Percentiles rank a stretch among this genome's conserved stretches.
These are phyloP conservation scores for Bolinopsis microptera DNA, from an alignment of 37 sponge, comb jelly and placozoan genomes.

Conservation along the genomic window DNA sequence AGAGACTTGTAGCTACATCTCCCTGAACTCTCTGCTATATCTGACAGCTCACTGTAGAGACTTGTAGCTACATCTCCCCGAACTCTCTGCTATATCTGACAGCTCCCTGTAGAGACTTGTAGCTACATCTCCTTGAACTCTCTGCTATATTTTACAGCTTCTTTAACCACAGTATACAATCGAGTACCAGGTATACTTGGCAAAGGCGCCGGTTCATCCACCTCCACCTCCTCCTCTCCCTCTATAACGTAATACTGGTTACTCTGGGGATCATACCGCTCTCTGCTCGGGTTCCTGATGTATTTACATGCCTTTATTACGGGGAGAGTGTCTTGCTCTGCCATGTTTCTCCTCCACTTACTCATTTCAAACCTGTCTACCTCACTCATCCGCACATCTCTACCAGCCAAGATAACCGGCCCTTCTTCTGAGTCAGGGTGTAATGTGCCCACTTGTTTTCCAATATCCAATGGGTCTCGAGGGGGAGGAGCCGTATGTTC, in stretches of 20 bases:
- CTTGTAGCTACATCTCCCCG: too few species aligned
- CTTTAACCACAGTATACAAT: neutral
- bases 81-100: too few species aligned
- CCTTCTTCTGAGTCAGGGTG: neutral
- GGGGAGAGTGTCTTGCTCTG: neutral
- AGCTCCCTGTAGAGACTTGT: too few species aligned
- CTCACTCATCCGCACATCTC: neutral
- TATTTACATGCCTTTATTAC: neutral
- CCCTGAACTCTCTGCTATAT: too few species aligned
- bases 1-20: too few species aligned
- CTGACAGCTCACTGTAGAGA: too few species aligned
- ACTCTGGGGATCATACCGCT: neutral
- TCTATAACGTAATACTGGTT: neutral
- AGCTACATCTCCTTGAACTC: neutral
- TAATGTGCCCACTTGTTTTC: neutral
- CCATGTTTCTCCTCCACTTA: neutral
- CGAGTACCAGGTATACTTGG: neutral
- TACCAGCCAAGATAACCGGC: neutral
- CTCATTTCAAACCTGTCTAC: neutral
- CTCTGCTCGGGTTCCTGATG: neutral
- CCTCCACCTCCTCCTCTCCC: neutral
- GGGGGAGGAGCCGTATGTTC: neutral
- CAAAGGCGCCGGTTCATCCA: neutral
- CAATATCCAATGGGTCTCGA: neutral
- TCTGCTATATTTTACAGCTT: neutral